Conservation (phyloP, 2,113 vertebrate genomes). For the Vimba vimba region DNA sequence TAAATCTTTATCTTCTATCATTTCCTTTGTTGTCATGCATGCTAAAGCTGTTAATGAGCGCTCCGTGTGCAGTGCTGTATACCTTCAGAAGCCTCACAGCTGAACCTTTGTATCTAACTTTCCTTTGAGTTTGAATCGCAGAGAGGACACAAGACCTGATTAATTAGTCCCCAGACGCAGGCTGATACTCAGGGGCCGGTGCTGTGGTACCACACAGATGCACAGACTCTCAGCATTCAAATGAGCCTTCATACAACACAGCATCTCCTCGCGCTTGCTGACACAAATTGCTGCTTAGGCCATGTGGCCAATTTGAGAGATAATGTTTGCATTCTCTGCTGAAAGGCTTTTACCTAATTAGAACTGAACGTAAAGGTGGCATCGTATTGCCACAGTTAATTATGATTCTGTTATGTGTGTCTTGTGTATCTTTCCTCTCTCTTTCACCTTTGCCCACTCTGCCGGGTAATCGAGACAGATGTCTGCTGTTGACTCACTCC, state of each 20-base stretch:
- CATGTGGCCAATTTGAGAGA: slow-evolving; percentile 52
- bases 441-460: slow-evolving; percentile 47
- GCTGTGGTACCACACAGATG: slow-evolving; percentile 50
- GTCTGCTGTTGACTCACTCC: slow-evolving; percentile 32
- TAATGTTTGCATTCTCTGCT: slow-evolving; percentile 61
- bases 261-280: slow-evolving; percentile 47
- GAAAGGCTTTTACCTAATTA: slow-evolving; percentile 70
- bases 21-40: slow-evolving; percentile 35
- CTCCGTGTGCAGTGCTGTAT: slow-evolving; percentile 36
- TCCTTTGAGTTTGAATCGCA: slow-evolving; percentile 48
- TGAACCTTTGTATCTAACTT: slow-evolving; percentile 32
- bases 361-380: slow-evolving; percentile 60
- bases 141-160: slow-evolving; percentile 51
- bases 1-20: slow-evolving; percentile 17
- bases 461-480: slow-evolving; percentile 60
- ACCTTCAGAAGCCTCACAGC: slow-evolving; percentile 26
- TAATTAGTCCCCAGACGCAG: slow-evolving; percentile 69
- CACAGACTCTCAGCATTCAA: slow-evolving; percentile 52
- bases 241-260: slow-evolving; percentile 65
- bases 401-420: slow-evolving; percentile 51
- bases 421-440: slow-evolving; percentile 33
- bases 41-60: slow-evolving; percentile 43
- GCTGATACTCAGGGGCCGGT: slow-evolving; percentile 40
- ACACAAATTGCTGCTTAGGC: slow-evolving; percentile 42
- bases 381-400: slow-evolving; percentile 65